phyloP scores from a whole-genome alignment of 2,888 invertebrate species.

The Platerodrilus igneus region DNA sequence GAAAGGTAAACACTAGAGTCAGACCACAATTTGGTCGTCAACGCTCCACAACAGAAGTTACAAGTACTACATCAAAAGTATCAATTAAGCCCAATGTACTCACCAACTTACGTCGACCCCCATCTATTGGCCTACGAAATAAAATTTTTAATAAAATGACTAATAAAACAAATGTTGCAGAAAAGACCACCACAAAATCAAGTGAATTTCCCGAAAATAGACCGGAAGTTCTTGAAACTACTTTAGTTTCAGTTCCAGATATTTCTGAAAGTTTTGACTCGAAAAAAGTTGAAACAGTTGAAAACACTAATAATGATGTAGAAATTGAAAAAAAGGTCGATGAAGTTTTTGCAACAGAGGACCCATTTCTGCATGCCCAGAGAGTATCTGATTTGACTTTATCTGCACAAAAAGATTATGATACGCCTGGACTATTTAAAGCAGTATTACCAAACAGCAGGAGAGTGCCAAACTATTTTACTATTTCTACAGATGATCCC shows the following conservation, averaged over 20 bases:
- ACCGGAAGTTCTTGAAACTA: too few relatives aligned
- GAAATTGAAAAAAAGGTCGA: conserved; percentile 19
- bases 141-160: conserved; percentile 37
- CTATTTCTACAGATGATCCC: conserved; percentile 73
- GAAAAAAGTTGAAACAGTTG: conserved; percentile 8
- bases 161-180: conserved; percentile 30
- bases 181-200: conserved; percentile 41
- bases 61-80: conserved; percentile 36
- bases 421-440: conserved; percentile 68
- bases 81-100: conserved; percentile 45
- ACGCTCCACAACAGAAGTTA: conserved; percentile 38
- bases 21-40: conserved; percentile 41
- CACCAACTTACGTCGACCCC: conserved; percentile 38
- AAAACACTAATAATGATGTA: conserved; percentile 10
- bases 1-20: conserved; percentile 37
- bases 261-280: conserved; percentile 39
- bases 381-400: conserved; percentile 69
- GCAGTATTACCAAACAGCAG: conserved; percentile 60
- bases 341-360: conserved; percentile 42
- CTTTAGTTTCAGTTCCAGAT: too few relatives aligned
- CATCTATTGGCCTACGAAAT: conserved; percentile 36
- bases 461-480: conserved; percentile 64
- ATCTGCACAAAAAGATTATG: conserved; percentile 67
- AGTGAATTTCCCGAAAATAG: too few relatives aligned
- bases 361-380: conserved; percentile 57